A percentile compares a stretch with the other conserved stretches of the same genome.
Conservation (phyloP, 35 echinoderm and acorn worm species). For the Acanthaster planci region DNA sequence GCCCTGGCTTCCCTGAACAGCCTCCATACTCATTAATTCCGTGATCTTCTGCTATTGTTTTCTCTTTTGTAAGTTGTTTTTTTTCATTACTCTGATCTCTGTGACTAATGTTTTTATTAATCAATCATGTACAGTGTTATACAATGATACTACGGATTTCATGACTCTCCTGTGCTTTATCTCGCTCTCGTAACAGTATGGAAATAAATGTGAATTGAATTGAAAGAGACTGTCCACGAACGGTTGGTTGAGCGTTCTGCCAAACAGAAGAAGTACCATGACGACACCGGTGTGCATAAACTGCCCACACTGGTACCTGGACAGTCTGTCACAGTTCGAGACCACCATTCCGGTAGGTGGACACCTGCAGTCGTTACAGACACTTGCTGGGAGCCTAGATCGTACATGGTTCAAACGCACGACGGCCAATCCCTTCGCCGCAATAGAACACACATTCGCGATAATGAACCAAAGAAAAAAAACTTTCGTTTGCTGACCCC, state of each 20-base stretch:
- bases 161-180: too few relatives aligned
- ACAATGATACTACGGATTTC: too few relatives aligned
- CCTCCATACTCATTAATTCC: too few relatives aligned
- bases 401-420: slow-evolving; percentile 36
- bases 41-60: too few relatives aligned
- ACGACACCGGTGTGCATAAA: not conserved
- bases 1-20: too few relatives aligned
- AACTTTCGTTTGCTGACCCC: not conserved
- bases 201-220: too few relatives aligned
- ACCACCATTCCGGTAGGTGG: slow-evolving; percentile 22
- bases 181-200: too few relatives aligned
- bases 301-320: slow-evolving; percentile 26
- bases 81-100: too few relatives aligned
- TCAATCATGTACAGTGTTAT: too few relatives aligned
- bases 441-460: slow-evolving; percentile 19
- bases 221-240: not conserved
- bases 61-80: too few relatives aligned
- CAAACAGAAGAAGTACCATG: slow-evolving; percentile 18
- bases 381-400: slow-evolving; percentile 32
- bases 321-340: slow-evolving; percentile 30
- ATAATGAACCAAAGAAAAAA: not conserved
- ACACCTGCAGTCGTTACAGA: slow-evolving; percentile 22
- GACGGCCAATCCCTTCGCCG: slow-evolving; percentile 21
- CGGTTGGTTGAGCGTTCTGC: not conserved
- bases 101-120: too few relatives aligned